Evolutionary conservation across 2,888 invertebrate genomes (phyloP).

Genomic region (Dicycla oo): DNA sequence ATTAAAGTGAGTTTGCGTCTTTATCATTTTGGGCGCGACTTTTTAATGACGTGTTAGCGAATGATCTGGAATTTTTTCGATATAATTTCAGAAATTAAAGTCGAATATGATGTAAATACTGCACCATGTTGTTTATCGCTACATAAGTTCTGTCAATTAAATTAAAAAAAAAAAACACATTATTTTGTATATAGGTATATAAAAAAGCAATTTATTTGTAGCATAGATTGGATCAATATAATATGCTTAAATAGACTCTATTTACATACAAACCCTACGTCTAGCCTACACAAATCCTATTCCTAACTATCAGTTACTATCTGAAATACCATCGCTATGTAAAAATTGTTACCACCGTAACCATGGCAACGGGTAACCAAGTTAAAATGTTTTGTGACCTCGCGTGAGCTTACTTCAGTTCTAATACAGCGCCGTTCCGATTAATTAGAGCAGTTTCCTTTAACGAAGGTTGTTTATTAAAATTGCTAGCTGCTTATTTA

Average conservation of each 20-base stretch:
- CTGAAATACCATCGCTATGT: slow-evolving; percentile 46
- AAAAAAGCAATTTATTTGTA: background rate
- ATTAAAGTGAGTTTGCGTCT: slow-evolving; percentile 46
- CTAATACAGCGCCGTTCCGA: slow-evolving; percentile 41
- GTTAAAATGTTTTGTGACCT: slow-evolving; percentile 58
- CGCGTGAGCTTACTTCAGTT: slow-evolving; percentile 62
- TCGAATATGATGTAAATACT: background rate
- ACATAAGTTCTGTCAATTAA: background rate
- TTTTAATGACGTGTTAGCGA: slow-evolving; percentile 1
- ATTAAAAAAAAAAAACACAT: background rate
- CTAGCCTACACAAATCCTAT: slow-evolving; percentile 41
- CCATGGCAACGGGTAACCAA: slow-evolving; percentile 70
- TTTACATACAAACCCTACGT: slow-evolving; percentile 31
- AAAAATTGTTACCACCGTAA: slow-evolving; percentile 54
- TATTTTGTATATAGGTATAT: too few relatives aligned
- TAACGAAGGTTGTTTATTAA: slow-evolving; percentile 55
- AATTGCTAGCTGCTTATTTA: slow-evolving; percentile 43
- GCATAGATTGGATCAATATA: background rate
- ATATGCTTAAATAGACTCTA: background rate
- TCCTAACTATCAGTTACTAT: slow-evolving; percentile 24
- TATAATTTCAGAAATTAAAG: background rate
- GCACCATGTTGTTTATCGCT: background rate
- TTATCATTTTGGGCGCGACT: slow-evolving; percentile 2
- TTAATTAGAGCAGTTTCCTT: slow-evolving; percentile 55
- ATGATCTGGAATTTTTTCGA: background rate